A percentile compares a stretch with the other conserved stretches of the same genome.
These are phyloP conservation scores for Aphodius sticticus DNA, from an alignment of 2,888 invertebrate genomes.

Conservation along the genomic window DNA sequence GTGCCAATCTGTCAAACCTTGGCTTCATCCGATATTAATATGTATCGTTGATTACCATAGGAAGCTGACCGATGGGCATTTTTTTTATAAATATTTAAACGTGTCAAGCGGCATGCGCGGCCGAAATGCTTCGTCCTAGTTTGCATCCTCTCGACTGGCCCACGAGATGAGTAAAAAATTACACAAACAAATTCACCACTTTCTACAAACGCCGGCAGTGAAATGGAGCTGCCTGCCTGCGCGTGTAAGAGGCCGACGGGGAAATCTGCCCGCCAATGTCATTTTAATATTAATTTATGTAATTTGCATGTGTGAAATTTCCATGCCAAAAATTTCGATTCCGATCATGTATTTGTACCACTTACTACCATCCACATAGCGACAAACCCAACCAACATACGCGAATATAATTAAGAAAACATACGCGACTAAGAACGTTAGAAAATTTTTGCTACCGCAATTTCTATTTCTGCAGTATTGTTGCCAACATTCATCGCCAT, in stretches of 20 bases:
- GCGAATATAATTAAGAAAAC: slow-evolving; percentile 15
- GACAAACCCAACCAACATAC: neutral
- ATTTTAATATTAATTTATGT: slow-evolving; percentile 34
- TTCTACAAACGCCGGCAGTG: slow-evolving; percentile 34
- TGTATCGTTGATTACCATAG: slow-evolving; percentile 24
- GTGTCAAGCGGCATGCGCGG: slow-evolving; percentile 9
- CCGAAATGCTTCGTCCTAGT: slow-evolving; percentile 10
- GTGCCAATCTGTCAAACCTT: slow-evolving; percentile 8
- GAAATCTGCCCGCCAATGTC: slow-evolving; percentile 36
- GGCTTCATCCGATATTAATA: slow-evolving; percentile 13
- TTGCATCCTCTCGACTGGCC: slow-evolving; percentile 14
- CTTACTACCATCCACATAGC: slow-evolving; percentile 22
- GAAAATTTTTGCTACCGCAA: neutral
- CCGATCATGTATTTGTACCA: slow-evolving; percentile 34
- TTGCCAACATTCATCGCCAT: neutral
- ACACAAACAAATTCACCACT: slow-evolving; percentile 25
- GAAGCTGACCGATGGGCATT: slow-evolving; percentile 15
- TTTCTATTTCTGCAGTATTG: neutral
- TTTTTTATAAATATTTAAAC: slow-evolving; percentile 24
- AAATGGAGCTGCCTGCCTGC: slow-evolving; percentile 25
- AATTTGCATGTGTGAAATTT: slow-evolving; percentile 39
- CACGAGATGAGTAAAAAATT: slow-evolving; percentile 20
- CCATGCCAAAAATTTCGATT: slow-evolving; percentile 33
- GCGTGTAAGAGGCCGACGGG: slow-evolving; percentile 17
- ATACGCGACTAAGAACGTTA: slow-evolving; percentile 8